Base-by-base conservation (phyloP, 2,113 vertebrate genomes). In the Peromyscus californicus region DNA sequence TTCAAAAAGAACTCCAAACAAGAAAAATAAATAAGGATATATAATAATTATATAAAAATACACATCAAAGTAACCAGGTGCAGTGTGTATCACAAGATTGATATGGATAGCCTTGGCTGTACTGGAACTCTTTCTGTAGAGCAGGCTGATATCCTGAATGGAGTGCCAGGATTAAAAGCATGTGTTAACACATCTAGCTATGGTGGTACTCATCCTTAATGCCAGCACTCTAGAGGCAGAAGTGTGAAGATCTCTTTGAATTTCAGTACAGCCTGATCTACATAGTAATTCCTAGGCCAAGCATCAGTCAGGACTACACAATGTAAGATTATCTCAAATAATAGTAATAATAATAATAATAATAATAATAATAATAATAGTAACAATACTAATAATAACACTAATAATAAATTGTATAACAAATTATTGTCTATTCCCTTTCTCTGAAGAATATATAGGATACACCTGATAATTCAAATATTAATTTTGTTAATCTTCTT, bases 1-100 rank as follows among this genome's bases (percentile, higher is more conserved):
- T 88, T 89, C 36, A 86, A 83, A 95, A 76, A 51, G 10, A 84
- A 83, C 83, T 36, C 2, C 6, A 91, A 84, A 59, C 0, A 59
- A 3, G 69, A 90, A 72, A 74, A 88, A 84, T 79, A 67, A 95
- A 61, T 48, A 92, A 79, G 90, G 93, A 92, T 0, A 10, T 94
- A 69, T 2, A 90, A 67, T 85, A 65, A 6, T 63, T 84, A 36
- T 7, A 78, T 78, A 70, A 4, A 22, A 94, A 57, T 67, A 78
- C 63, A 16, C 0, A 24, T 70, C 67, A 82, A 82, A 61, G 26
- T 61, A 83, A 2, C 0, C 21, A 24, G 21, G 4, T 6, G 1
- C 39, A 36, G 6, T n/a, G 0, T 21, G 26, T 39, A 61, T 39
- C 3, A 61, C 15, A 83, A 29, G 3, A 29, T 42, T 39, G 29